phyloP scores from a whole-genome alignment of 2,888 invertebrate species.

The Caenorhabditis japonica region DNA sequence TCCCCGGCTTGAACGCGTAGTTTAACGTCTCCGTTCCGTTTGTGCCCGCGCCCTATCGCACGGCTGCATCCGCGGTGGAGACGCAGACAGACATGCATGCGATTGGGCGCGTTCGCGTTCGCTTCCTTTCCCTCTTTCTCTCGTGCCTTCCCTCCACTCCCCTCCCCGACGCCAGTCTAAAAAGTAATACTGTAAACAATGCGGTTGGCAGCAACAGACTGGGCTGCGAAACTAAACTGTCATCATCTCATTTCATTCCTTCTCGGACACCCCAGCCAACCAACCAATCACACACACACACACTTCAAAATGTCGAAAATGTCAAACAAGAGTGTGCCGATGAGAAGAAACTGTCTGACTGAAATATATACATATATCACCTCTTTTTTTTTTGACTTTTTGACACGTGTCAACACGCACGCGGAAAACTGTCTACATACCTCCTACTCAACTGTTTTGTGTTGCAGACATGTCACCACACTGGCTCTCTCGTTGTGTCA shows the following conservation, averaged over 20 bases:
- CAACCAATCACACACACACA: conserved; percentile 39
- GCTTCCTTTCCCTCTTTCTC: too few species aligned
- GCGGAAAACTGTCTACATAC: too few species aligned
- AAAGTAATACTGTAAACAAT: conserved; percentile 40
- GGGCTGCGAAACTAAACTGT: too few species aligned
- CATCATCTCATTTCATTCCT: conserved; percentile 15
- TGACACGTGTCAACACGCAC: conserved; percentile 40
- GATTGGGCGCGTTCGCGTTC: too few species aligned
- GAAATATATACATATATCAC: conserved; percentile 31
- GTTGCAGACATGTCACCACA: conserved; percentile 42
- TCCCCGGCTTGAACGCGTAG: too few species aligned
- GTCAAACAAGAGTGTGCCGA: conserved; percentile 41
- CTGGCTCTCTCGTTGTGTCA: conserved; percentile 39
- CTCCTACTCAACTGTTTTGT: neutral
- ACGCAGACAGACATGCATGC: too few species aligned
- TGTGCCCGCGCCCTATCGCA: too few species aligned
- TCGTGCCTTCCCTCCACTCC: too few species aligned
- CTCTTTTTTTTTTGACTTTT: conserved; percentile 44
- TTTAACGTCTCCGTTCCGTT: too few species aligned
- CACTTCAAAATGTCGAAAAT: conserved; percentile 54
- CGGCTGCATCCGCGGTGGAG: too few species aligned
- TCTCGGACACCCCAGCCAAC: conserved; percentile 34
- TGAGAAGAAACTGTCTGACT: conserved; percentile 17
- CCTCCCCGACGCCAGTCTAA: too few species aligned
- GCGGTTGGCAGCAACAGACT: conserved; percentile 27